Percentiles rank a stretch among this genome's conserved stretches.
Evolutionary conservation across 1,140 invertebrate genomes (phyloP).

Genomic region (Phenacoccus solenopsis): DNA sequence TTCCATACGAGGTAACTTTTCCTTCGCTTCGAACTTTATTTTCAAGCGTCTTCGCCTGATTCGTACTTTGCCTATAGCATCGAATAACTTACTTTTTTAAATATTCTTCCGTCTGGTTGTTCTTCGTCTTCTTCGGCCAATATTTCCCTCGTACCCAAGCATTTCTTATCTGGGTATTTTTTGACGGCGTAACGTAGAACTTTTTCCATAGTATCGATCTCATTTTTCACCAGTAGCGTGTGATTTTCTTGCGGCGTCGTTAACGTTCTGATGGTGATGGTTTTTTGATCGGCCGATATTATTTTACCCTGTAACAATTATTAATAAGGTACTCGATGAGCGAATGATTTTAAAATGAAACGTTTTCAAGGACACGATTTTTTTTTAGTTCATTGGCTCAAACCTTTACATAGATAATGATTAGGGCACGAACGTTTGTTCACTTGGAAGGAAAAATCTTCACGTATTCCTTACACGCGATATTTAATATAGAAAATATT

Average conservation of each 20-base stretch:
- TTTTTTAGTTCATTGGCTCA: no score
- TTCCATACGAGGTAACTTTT: no score
- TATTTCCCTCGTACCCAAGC: constrained; percentile 82
- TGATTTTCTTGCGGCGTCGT: constrained; percentile 52
- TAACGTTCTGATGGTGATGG: constrained; percentile 58
- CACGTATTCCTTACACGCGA: no score
- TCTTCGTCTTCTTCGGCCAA: constrained; percentile 85
- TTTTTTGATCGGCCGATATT: constrained; percentile 40
- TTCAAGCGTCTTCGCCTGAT: no score
- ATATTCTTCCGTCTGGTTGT: constrained; percentile 84
- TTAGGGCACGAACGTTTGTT: no score
- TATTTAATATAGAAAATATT: no score
- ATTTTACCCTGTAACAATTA: constrained; percentile 41
- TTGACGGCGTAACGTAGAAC: constrained; percentile 65
- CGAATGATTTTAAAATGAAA: no score
- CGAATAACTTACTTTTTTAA: constrained; percentile 84
- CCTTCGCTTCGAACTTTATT: no score
- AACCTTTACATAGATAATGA: no score
- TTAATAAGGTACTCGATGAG: background rate
- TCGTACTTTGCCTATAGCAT: no score
- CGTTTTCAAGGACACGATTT: no score
- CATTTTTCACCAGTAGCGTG: constrained; percentile 52
- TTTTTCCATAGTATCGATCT: constrained; percentile 76
- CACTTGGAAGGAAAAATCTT: no score
- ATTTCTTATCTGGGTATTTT: constrained; percentile 55